Conservation (phyloP, 2,797 vertebrate species). For the Pseudochromis fuscus region DNA sequence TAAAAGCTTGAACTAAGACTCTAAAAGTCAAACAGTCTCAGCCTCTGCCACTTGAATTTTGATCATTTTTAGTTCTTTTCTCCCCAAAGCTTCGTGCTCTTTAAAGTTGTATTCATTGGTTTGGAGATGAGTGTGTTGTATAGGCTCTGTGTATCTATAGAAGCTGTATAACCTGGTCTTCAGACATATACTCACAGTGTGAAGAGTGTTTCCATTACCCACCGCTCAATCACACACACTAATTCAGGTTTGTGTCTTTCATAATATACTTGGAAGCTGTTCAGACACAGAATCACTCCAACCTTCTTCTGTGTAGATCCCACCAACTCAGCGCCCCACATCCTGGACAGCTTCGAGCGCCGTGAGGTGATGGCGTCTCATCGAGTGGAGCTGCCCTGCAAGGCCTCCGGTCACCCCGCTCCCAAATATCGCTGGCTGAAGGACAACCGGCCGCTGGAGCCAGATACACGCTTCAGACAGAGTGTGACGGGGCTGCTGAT, state of each 20-base stretch:
- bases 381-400: constrained; percentile 96
- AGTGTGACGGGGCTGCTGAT: constrained; percentile 94
- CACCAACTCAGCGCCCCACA: constrained; percentile 94
- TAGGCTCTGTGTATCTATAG: too few species aligned
- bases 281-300: not conserved
- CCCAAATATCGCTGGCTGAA: constrained; percentile 98
- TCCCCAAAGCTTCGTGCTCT: too few species aligned
- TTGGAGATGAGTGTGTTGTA: too few species aligned
- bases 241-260: too few species aligned
- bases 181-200: too few species aligned
- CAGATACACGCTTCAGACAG: constrained; percentile 94
- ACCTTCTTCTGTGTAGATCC: constrained; percentile 84
- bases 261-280: not conserved
- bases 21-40: not conserved
- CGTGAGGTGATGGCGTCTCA: constrained; percentile 95
- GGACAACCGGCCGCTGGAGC: constrained; percentile 95
- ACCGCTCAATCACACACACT: too few species aligned
- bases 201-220: too few species aligned
- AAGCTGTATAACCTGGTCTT: too few species aligned
- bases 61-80: too few species aligned
- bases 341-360: constrained; percentile 97
- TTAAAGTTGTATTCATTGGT: too few species aligned
- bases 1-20: not conserved
- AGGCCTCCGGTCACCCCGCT: constrained; percentile 94
- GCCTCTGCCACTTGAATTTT: not conserved